Base-by-base conservation (phyloP, 1,140 invertebrate species). In the Drosophila kikkawai region DNA sequence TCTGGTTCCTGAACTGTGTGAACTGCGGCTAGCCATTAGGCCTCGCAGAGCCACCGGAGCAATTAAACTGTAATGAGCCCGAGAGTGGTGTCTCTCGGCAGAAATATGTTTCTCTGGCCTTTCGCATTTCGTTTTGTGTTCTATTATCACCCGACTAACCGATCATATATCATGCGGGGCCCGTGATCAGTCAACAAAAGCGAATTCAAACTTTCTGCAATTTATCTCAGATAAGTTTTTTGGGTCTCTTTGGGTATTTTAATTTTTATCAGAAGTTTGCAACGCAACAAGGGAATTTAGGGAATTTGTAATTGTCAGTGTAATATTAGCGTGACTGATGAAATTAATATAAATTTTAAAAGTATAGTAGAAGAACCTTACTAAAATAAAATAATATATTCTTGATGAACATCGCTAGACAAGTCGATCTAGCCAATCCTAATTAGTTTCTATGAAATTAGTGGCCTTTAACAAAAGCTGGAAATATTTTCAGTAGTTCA, bases 161-260 rank as follows among this genome's bases (percentile, higher is more conserved):
- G 64, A 61, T 67, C 64, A 70, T 83, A 69, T 88, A 74, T 78
- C 71, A 87, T 88, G 68, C 73, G 79, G 79, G 75, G 45, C 45
- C 41, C 22, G 15, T 26, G 63, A 63, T 65, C 61, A 34, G 56
- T 39, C 17, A 57, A 61, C 75, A 68, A 50, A 50, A 57, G 44
- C 45, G 44, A 61, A 69, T 66, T 61, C 22, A 36, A 87, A 84
- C 74, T 75, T 85, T 90, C 74, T 71, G 51, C 75, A 57, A 90
- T 90, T 85, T 81, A 73, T 90, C 51, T 53, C 55, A 65, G 45
- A 48, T 34, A 58, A 12, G 22, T 39, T 57, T 75, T n/a, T 37
- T 41, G 51, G 57, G 45, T 19, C 50, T 58, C 60, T 41, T 42
- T 17, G n/a, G 17, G 51, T 39, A 26, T 15, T 26, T 3, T 15